Evolutionary conservation across 2,888 invertebrate species (phyloP).

Genomic region (Alcis repandata): DNA sequence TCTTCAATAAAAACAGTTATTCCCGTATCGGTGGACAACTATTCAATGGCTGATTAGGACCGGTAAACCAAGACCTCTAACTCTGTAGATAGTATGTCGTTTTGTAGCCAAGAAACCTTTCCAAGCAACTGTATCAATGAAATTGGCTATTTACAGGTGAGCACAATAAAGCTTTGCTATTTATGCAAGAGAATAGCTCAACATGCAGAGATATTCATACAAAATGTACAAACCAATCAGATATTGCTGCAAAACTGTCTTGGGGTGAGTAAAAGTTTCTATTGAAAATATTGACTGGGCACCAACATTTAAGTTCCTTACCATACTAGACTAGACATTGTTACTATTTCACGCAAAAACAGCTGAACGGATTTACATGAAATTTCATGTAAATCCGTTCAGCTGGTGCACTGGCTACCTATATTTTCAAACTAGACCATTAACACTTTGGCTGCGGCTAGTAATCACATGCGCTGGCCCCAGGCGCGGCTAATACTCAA

Average conservation of each 20-base stretch:
- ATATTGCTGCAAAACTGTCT: constrained; percentile 63
- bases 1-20: neutral
- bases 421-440: too few relatives aligned
- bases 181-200: constrained; percentile 66
- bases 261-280: constrained; percentile 56
- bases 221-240: constrained; percentile 72
- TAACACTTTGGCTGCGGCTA: too few relatives aligned
- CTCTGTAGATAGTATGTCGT: too few relatives aligned
- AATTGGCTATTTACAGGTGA: constrained; percentile 12
- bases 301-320: neutral
- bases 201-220: constrained; percentile 66
- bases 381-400: too few relatives aligned
- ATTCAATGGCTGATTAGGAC: neutral
- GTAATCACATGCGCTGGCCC: too few relatives aligned
- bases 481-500: too few relatives aligned
- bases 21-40: neutral
- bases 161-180: constrained; percentile 61
- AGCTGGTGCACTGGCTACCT: too few relatives aligned
- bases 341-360: neutral
- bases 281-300: neutral
- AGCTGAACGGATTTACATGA: too few relatives aligned
- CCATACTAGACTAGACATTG: neutral
- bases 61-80: too few relatives aligned
- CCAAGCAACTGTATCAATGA: neutral
- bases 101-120: too few relatives aligned